Evolutionary conservation across 1,140 invertebrate species (phyloP).

Genomic region (Saxidomus purpurata): DNA sequence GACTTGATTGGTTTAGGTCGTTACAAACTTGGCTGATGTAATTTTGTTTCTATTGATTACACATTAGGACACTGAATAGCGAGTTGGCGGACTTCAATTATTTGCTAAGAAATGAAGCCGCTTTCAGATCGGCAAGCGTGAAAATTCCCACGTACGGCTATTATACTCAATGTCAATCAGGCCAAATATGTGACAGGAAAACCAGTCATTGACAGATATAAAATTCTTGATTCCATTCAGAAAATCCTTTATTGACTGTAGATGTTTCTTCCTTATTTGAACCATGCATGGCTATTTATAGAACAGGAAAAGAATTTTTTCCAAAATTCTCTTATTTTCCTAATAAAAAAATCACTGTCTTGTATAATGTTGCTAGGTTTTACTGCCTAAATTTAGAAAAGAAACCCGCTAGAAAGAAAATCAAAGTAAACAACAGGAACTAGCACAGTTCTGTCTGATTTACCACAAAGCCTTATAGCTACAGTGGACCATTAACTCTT

Average conservation of each 20-base stretch:
- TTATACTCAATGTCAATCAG: background rate
- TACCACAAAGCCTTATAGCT: too few relatives aligned
- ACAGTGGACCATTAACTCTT: too few relatives aligned
- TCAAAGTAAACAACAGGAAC: too few relatives aligned
- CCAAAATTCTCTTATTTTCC: too few relatives aligned
- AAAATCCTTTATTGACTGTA: background rate
- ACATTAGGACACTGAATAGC: background rate
- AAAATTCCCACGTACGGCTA: slow-evolving; percentile 14
- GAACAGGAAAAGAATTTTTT: too few relatives aligned
- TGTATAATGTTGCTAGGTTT: too few relatives aligned
- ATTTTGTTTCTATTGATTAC: slow-evolving; percentile 52
- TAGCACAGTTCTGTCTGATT: too few relatives aligned
- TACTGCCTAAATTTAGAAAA: too few relatives aligned
- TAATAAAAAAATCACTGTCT: too few relatives aligned
- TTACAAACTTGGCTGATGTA: slow-evolving; percentile 39
- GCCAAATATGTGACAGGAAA: background rate
- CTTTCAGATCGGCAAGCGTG: background rate
- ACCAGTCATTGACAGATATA: background rate
- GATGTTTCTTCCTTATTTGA: background rate
- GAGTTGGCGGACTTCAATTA: slow-evolving; percentile 34
- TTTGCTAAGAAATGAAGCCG: slow-evolving; percentile 12
- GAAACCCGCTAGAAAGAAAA: too few relatives aligned
- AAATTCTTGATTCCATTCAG: background rate
- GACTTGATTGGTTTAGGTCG: slow-evolving; percentile 36
- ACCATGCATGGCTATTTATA: too few relatives aligned